Evolutionary conservation across 2,797 vertebrate genomes (phyloP).

Genomic region (Fistularia tabacaria): DNA sequence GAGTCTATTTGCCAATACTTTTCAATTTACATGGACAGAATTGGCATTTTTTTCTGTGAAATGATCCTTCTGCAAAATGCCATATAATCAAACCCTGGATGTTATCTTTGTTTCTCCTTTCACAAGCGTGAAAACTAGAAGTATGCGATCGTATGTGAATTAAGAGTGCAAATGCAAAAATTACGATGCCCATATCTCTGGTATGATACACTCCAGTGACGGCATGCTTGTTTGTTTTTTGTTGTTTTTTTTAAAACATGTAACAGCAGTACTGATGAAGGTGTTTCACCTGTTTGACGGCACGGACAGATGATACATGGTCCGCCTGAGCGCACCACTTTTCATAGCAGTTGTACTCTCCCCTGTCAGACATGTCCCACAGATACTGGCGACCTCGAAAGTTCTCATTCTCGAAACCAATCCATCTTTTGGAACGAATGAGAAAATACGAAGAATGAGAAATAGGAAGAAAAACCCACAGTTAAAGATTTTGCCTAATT

Average conservation of each 20-base stretch:
- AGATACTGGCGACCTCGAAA: slow-evolving; percentile 78
- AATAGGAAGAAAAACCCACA: too few species aligned
- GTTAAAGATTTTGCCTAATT: not conserved
- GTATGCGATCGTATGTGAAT: too few species aligned
- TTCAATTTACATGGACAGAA: too few species aligned
- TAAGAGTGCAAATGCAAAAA: too few species aligned
- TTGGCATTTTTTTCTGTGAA: too few species aligned
- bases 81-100: too few species aligned
- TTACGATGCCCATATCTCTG: too few species aligned
- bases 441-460: not conserved
- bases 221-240: not conserved
- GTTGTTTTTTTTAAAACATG: not conserved
- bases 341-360: slow-evolving; percentile 79
- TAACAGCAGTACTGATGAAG: too few species aligned
- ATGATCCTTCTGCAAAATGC: too few species aligned
- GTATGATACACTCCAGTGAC: not conserved
- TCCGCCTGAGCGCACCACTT: slow-evolving; percentile 75
- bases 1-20: too few species aligned
- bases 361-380: slow-evolving; percentile 78
- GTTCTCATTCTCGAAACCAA: slow-evolving; percentile 77
- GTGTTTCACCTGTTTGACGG: slow-evolving; percentile 72
- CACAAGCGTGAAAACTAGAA: too few species aligned
- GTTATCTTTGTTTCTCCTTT: too few species aligned
- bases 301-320: slow-evolving; percentile 72
- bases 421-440: slow-evolving; percentile 57